phyloP scores from a whole-genome alignment of 2,797 vertebrate genomes.

The Thaleichthys pacificus region DNA sequence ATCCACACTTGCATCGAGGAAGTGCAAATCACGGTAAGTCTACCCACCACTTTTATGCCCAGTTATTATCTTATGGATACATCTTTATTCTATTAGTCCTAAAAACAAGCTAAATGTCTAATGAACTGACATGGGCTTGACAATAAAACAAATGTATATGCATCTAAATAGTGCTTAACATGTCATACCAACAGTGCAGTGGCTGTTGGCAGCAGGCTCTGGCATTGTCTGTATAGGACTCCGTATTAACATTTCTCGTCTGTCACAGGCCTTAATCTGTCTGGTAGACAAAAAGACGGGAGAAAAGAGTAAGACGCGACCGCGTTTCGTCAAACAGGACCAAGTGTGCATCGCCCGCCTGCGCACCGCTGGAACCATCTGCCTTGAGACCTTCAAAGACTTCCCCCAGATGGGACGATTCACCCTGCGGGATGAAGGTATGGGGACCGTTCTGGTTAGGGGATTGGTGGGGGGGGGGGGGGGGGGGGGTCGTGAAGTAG shows the following conservation, averaged over 20 bases:
- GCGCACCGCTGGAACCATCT: constrained; percentile 95
- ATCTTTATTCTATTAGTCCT: neutral
- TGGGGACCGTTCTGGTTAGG: constrained; percentile 63
- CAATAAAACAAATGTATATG: neutral
- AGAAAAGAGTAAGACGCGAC: constrained; percentile 94
- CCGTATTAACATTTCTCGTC: neutral
- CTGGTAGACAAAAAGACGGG: constrained; percentile 97
- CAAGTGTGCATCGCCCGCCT: constrained; percentile 96
- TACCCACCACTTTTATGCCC: neutral
- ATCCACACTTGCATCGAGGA: constrained; percentile 98
- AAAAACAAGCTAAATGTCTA: no score
- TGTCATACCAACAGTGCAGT: neutral
- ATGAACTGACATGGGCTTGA: neutral
- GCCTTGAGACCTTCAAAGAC: constrained; percentile 99
- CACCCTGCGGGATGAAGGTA: constrained; percentile 96
- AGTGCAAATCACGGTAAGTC: constrained; percentile 92
- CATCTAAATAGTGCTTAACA: neutral
- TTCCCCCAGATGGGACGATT: constrained; percentile 99
- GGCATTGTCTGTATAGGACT: neutral
- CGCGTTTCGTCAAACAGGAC: constrained; percentile 98
- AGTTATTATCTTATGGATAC: neutral
- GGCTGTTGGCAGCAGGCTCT: neutral
- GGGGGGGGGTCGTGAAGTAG: no score
- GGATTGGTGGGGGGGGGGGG: neutral
- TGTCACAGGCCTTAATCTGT: constrained; percentile 94